Percentiles rank a stretch among this genome's conserved stretches.
phyloP scores from a whole-genome alignment of 2,888 invertebrate genomes.

The Desoria tigrina region DNA sequence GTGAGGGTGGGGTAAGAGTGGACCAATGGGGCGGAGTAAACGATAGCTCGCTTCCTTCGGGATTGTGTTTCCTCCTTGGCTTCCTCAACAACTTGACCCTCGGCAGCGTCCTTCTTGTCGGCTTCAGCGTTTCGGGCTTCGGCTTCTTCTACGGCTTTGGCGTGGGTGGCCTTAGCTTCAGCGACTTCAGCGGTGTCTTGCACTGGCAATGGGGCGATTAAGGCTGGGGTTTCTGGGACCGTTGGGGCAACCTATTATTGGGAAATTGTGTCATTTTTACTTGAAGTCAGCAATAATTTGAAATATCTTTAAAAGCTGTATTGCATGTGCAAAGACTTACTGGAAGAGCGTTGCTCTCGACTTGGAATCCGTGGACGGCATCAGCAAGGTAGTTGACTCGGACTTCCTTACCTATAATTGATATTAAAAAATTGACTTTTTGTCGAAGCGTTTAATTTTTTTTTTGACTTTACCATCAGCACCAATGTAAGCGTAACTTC shows the following conservation, averaged over 20 bases:
- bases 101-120: slow-evolving; percentile 43
- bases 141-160: slow-evolving; percentile 57
- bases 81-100: slow-evolving; percentile 55
- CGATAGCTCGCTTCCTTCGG: slow-evolving; percentile 40
- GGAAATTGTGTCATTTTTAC: slow-evolving; percentile 54
- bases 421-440: neutral
- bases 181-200: slow-evolving; percentile 60
- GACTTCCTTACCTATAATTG: slow-evolving; percentile 54
- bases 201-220: slow-evolving; percentile 53
- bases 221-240: slow-evolving; percentile 43
- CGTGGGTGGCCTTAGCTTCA: slow-evolving; percentile 58
- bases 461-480: slow-evolving; percentile 55
- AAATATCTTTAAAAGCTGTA: neutral
- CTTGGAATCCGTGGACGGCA: slow-evolving; percentile 58
- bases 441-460: neutral
- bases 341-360: slow-evolving; percentile 58
- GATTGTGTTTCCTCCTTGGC: slow-evolving; percentile 58
- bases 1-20: slow-evolving; percentile 35
- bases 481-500: slow-evolving; percentile 57
- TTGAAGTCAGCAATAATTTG: slow-evolving; percentile 58
- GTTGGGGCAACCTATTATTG: neutral
- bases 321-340: slow-evolving; percentile 45
- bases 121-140: slow-evolving; percentile 51
- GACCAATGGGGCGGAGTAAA: slow-evolving; percentile 23
- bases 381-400: slow-evolving; percentile 59